phyloP scores from a whole-genome alignment of 2,888 invertebrate species.

The Horisme vitalbata region DNA sequence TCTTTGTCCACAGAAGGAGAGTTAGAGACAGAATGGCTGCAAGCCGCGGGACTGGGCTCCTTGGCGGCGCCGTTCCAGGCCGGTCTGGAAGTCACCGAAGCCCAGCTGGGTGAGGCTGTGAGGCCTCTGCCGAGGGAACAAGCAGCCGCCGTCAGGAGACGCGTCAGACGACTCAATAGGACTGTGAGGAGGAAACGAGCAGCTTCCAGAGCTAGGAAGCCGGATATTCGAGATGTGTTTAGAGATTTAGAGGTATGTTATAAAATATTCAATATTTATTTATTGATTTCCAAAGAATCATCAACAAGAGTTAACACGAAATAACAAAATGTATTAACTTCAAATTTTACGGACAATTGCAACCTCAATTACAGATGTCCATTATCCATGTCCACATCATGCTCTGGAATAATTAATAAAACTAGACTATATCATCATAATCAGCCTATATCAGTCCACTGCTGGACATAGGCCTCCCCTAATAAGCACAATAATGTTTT shows the following conservation, averaged over 20 bases:
- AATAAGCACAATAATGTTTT: too few species aligned
- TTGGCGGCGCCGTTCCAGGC: conserved; percentile 87
- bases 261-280: too few species aligned
- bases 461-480: too few species aligned
- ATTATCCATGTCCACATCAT: too few species aligned
- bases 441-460: too few species aligned
- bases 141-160: conserved; percentile 89
- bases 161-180: conserved; percentile 89
- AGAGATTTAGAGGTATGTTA: conserved; percentile 89
- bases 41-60: conserved; percentile 87
- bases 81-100: conserved; percentile 86
- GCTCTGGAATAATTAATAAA: too few species aligned
- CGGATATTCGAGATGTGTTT: conserved; percentile 92
- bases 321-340: too few species aligned
- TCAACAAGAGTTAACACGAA: too few species aligned
- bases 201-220: conserved; percentile 84
- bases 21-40: conserved; percentile 89
- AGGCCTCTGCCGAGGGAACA: conserved; percentile 86
- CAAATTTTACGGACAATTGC: too few species aligned
- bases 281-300: too few species aligned
- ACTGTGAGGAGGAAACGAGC: conserved; percentile 86
- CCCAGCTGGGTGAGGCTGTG: conserved; percentile 84
- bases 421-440: too few species aligned
- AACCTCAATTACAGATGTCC: too few species aligned
- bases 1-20: conserved; percentile 85